These are phyloP conservation scores for Thereuonema tuberculata DNA, from an alignment of 1,140 invertebrate species.

Conservation along the genomic window DNA sequence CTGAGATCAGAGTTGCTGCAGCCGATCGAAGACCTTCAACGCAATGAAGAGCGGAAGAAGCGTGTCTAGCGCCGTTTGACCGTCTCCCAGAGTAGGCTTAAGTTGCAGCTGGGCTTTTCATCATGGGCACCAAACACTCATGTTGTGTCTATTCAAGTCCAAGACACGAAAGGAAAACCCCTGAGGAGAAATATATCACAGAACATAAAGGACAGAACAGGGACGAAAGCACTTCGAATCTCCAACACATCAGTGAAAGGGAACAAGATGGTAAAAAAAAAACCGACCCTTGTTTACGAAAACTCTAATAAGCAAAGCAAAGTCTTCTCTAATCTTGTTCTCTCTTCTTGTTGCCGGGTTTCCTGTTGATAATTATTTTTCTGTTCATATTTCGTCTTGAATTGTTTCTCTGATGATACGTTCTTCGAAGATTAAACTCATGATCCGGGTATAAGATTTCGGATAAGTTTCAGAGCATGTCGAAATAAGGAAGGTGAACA, in stretches of 20 bases:
- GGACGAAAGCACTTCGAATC: slow-evolving; percentile 67
- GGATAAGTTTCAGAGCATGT: no score
- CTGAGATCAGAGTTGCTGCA: no score
- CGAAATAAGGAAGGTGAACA: no score
- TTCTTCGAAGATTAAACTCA: no score
- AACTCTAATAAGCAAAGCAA: not conserved
- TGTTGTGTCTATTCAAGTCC: slow-evolving; percentile 32
- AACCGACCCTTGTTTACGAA: slow-evolving; percentile 5
- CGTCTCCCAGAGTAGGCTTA: no score
- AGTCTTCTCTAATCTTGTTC: not conserved
- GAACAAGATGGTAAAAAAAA: slow-evolving; percentile 57
- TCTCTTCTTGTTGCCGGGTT: not conserved
- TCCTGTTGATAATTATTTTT: no score
- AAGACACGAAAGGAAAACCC: slow-evolving; percentile 17
- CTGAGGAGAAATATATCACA: slow-evolving; percentile 17
- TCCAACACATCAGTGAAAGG: slow-evolving; percentile 95
- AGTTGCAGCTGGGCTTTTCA: no score
- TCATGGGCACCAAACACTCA: slow-evolving; percentile 36
- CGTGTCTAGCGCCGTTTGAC: no score
- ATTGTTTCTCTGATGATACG: slow-evolving; percentile 5
- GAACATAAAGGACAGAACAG: slow-evolving; percentile 26
- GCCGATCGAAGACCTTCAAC: no score
- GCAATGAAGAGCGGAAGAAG: no score
- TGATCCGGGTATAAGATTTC: no score
- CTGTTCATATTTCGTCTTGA: no score